Evolutionary conservation across 2,888 invertebrate species (phyloP).

Genomic region (Hylaea fasciaria): DNA sequence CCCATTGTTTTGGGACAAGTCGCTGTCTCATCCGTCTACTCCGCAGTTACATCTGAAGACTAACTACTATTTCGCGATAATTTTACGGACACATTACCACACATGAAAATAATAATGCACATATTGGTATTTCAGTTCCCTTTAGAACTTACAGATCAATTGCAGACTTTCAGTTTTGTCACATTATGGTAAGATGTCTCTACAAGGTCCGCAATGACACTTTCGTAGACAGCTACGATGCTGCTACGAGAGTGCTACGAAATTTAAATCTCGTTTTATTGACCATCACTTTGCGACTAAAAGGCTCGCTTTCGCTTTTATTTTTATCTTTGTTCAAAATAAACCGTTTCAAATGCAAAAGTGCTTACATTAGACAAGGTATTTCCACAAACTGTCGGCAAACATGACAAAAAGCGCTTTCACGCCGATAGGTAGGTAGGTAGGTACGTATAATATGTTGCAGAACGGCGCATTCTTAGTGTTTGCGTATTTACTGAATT

Average conservation of each 20-base stretch:
- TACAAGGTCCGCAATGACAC: constrained; percentile 20
- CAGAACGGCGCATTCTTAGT: constrained; percentile 62
- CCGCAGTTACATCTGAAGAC: neutral
- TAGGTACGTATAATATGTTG: constrained; percentile 51
- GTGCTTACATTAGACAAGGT: constrained; percentile 30
- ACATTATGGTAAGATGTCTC: neutral
- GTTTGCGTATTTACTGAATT: constrained; percentile 63
- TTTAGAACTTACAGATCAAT: too few relatives aligned
- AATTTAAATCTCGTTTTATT: constrained; percentile 17
- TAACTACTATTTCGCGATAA: neutral
- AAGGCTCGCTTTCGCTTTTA: constrained; percentile 22
- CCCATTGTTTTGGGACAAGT: constrained; percentile 12
- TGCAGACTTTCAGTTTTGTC: neutral
- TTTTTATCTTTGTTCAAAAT: constrained; percentile 22
- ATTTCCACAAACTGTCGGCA: constrained; percentile 37
- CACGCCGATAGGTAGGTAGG: constrained; percentile 24
- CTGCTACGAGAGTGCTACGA: constrained; percentile 64
- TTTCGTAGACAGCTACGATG: constrained; percentile 33
- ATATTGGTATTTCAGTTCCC: too few relatives aligned
- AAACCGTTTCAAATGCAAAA: constrained; percentile 28
- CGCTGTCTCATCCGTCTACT: constrained; percentile 1
- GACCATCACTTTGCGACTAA: constrained; percentile 18
- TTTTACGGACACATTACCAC: too few relatives aligned
- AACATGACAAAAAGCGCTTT: constrained; percentile 28
- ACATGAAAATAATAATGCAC: too few relatives aligned